A percentile compares a stretch with the other conserved stretches of the same genome.
phyloP scores from a whole-genome alignment of 2,888 invertebrate species.

The Drosophila diplacantha region DNA sequence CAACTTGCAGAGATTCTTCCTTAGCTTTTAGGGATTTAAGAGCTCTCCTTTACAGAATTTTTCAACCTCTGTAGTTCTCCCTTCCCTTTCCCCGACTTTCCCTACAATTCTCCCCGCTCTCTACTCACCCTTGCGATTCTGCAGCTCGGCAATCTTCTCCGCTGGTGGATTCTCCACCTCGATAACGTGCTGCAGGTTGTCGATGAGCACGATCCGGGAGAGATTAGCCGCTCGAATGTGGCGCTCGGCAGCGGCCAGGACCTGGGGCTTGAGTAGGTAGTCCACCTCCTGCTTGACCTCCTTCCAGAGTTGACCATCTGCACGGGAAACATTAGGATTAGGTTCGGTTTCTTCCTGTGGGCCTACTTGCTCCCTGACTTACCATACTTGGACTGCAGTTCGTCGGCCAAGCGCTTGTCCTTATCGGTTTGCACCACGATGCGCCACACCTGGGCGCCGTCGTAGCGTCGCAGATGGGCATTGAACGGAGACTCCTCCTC shows the following conservation, averaged over 20 bases:
- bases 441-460: constrained; percentile 88
- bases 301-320: constrained; percentile 77
- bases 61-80: not conserved
- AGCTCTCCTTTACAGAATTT: too few relatives aligned
- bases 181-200: constrained; percentile 87
- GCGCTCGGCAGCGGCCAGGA: constrained; percentile 82
- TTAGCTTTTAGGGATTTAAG: too few relatives aligned
- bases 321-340: not conserved
- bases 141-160: constrained; percentile 83
- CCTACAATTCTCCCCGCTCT: not conserved
- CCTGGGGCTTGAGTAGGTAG: constrained; percentile 84
- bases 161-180: constrained; percentile 87
- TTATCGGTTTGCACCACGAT: constrained; percentile 80
- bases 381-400: constrained; percentile 81
- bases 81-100: not conserved
- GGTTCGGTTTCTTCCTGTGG: not conserved
- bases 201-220: constrained; percentile 84
- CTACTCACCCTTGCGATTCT: constrained; percentile 83
- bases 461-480: constrained; percentile 81
- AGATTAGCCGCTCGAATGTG: constrained; percentile 82
- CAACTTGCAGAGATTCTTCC: too few relatives aligned
- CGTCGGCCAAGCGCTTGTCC: constrained; percentile 79
- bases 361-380: constrained; percentile 52
- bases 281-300: constrained; percentile 80
- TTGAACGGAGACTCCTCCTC: constrained; percentile 50